Conservation (phyloP, 2,113 vertebrate genomes). For the Oriolus oriolus region DNA sequence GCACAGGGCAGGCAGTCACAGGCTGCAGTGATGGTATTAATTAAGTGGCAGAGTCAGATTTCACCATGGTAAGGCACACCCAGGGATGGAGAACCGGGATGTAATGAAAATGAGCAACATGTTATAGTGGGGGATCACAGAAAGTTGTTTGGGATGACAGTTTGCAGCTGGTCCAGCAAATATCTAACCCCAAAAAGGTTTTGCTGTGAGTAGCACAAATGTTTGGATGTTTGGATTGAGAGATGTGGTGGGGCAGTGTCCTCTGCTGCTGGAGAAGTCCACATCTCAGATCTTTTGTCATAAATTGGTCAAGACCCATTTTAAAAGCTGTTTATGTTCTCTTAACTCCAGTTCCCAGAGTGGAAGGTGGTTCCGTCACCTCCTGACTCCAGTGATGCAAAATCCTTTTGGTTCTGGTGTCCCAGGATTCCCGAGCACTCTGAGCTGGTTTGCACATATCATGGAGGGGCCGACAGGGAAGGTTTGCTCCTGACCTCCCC, state of each 20-base stretch:
- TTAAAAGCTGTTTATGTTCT: not conserved
- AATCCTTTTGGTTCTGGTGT: not conserved
- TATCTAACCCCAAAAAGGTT: not conserved
- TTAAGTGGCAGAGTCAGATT: slow-evolving; percentile 52
- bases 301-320: not conserved
- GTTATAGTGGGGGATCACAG: not conserved
- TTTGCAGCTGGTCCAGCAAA: not conserved
- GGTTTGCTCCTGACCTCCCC: not conserved
- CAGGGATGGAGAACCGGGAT: not conserved
- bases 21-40: slow-evolving; percentile 20
- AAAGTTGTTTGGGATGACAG: not conserved
- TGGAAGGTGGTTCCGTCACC: not conserved
- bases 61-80: slow-evolving; percentile 28
- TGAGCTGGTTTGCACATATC: fast-evolving
- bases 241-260: not conserved
- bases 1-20: not conserved
- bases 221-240: not conserved
- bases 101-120: not conserved
- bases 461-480: too few species aligned
- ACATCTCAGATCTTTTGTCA: not conserved
- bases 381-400: not conserved
- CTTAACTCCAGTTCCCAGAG: not conserved
- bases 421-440: not conserved
- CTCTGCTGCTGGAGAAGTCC: not conserved
- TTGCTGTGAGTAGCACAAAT: not conserved